Conservation (phyloP, 2,888 invertebrate species). For the Pasiphila rectangulata region DNA sequence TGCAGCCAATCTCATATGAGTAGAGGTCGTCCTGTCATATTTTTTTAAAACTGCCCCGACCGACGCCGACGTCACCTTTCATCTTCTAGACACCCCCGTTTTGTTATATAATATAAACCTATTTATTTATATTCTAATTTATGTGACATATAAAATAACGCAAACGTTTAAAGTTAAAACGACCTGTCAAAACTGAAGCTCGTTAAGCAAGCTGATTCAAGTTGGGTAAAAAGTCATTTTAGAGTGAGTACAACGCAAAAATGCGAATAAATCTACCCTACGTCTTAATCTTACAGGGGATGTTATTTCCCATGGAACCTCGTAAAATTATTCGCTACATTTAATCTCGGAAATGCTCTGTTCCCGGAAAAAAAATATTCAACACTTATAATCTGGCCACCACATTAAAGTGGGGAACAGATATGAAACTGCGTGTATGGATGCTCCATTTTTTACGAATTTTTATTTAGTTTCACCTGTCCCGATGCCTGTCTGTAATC, state of each 20-base stretch:
- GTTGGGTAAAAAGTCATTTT: not conserved
- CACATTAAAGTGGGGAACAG: not conserved
- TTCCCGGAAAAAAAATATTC: conserved; percentile 43
- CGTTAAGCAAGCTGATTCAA: not conserved
- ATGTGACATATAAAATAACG: no score
- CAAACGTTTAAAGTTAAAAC: not conserved
- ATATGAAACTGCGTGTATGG: conserved; percentile 17
- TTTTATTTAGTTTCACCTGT: no score
- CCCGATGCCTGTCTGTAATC: no score
- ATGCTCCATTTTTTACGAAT: no score
- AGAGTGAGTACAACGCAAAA: conserved; percentile 8
- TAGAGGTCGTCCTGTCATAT: no score
- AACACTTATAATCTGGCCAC: conserved; percentile 38
- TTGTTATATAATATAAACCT: no score
- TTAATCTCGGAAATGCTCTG: conserved; percentile 45
- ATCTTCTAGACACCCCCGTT: no score
- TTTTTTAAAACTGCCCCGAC: no score
- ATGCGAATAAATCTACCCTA: conserved; percentile 19
- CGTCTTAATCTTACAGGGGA: conserved; percentile 39
- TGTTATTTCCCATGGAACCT: conserved; percentile 42
- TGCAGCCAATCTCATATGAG: no score
- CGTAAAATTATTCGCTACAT: conserved; percentile 58
- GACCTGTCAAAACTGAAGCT: not conserved
- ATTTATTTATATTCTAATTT: no score
- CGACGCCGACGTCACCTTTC: no score